phyloP scores from a whole-genome alignment of 2,113 vertebrate genomes.

The Amazona vittata region DNA sequence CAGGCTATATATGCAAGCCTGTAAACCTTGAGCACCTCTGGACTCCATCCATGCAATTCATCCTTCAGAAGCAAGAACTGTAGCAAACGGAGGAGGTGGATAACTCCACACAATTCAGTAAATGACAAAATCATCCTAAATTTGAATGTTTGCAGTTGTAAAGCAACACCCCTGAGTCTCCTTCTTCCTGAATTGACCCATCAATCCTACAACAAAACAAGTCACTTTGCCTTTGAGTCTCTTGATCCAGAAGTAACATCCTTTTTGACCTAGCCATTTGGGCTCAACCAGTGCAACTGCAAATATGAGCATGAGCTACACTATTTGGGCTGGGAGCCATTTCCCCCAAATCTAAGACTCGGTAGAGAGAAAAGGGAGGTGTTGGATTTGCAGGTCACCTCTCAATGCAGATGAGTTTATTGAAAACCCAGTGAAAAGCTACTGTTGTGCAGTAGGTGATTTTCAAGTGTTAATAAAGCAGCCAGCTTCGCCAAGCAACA shows the following conservation, averaged over 20 bases:
- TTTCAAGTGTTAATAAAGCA: conserved; percentile 31
- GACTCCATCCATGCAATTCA: not conserved
- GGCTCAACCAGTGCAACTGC: not conserved
- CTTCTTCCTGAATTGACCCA: not conserved
- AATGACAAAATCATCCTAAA: not conserved
- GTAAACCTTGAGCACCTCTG: not conserved
- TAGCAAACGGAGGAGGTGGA: not conserved
- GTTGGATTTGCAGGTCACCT: conserved; percentile 24
- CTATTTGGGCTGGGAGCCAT: not conserved
- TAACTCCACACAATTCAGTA: not conserved
- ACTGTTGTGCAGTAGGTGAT: conserved; percentile 18
- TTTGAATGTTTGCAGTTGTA: not conserved
- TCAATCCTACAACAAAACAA: not conserved
- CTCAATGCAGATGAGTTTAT: conserved; percentile 38
- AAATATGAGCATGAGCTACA: not conserved
- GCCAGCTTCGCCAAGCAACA: not conserved
- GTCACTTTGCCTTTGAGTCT: not conserved
- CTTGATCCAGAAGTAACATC: not conserved
- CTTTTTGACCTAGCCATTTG: not conserved
- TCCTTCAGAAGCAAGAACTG: not conserved
- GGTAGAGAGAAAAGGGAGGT: not conserved
- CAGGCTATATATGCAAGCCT: not conserved
- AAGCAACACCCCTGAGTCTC: not conserved
- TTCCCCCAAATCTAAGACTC: not conserved
- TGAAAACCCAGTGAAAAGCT: conserved; percentile 32